These are phyloP conservation scores for Podarcis raffonei DNA, from an alignment of 2,113 vertebrate species.

Conservation along the genomic window DNA sequence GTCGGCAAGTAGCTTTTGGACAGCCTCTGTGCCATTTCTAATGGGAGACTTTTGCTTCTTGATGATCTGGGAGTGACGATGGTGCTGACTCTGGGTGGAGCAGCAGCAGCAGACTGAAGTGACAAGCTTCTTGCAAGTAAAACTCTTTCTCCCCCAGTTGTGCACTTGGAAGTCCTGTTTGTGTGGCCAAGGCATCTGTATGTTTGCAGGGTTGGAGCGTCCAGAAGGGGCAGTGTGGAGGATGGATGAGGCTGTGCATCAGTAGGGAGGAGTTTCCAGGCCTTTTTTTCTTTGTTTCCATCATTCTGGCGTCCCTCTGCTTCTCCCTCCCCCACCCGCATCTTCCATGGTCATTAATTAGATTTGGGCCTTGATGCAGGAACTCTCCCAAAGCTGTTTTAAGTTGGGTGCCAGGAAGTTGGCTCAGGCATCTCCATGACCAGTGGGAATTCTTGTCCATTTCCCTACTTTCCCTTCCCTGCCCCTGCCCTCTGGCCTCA, in stretches of 20 bases:
- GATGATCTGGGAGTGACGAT: slow-evolving; percentile 9
- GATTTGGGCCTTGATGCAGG: neutral
- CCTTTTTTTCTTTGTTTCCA: neutral
- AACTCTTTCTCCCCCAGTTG: neutral
- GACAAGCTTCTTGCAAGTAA: too few relatives aligned
- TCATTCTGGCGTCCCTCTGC: neutral
- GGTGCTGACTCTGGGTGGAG: neutral
- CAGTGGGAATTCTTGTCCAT: slow-evolving; percentile 67
- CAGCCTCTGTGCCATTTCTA: slow-evolving; percentile 34
- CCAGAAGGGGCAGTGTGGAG: neutral
- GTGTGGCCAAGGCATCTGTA: neutral
- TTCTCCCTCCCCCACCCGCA: neutral
- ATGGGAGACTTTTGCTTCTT: slow-evolving; percentile 43
- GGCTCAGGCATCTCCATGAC: slow-evolving; percentile 42
- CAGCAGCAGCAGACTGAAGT: neutral
- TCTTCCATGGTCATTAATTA: neutral
- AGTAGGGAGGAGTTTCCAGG: neutral
- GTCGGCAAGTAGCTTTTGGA: slow-evolving; percentile 45
- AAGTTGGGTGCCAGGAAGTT: neutral
- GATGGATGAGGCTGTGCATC: slow-evolving; percentile 31
- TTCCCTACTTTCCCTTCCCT: slow-evolving; percentile 42
- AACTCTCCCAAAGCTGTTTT: slow-evolving; percentile 23
- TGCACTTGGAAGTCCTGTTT: neutral
- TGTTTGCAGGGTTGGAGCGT: neutral
- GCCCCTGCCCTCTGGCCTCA: neutral